Conservation (phyloP, 2,888 invertebrate genomes). For the Eristalis arbustorum region DNA sequence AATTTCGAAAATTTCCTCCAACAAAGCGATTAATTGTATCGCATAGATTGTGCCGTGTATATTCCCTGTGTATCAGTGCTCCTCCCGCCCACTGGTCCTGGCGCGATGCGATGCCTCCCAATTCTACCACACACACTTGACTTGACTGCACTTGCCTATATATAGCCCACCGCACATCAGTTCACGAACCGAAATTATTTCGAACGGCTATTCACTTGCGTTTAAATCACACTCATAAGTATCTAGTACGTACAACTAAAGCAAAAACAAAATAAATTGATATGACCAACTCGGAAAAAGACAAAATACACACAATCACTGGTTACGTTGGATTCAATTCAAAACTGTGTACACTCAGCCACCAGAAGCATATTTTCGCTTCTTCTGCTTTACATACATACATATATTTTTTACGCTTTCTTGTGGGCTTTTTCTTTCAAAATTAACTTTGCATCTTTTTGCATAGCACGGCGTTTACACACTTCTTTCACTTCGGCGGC, state of each 20-base stretch:
- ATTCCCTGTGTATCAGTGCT: neutral
- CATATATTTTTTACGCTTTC: conserved; percentile 19
- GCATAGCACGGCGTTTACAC: conserved; percentile 43
- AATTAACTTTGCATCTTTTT: conserved; percentile 68
- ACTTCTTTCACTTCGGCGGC: conserved; percentile 35
- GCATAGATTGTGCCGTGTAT: conserved; percentile 42
- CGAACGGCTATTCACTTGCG: conserved; percentile 28
- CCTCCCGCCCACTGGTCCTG: neutral
- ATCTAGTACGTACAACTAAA: conserved; percentile 24
- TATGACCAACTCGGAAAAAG: neutral
- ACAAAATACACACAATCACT: conserved; percentile 40
- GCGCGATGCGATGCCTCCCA: conserved; percentile 18
- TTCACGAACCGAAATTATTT: conserved; percentile 30
- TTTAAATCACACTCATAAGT: conserved; percentile 8
- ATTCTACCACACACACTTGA: neutral
- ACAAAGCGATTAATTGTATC: conserved; percentile 58
- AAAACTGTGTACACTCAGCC: conserved; percentile 51
- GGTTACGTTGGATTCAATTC: conserved; percentile 53
- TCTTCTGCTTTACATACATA: conserved; percentile 21
- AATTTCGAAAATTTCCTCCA: conserved; percentile 72
- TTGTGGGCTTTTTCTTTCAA: conserved; percentile 41
- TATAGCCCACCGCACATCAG: conserved; percentile 44
- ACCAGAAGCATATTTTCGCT: conserved; percentile 28
- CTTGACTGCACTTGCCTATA: neutral
- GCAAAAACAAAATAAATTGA: neutral